These are phyloP conservation scores for Theodoxus fluviatilis DNA, from an alignment of 2,888 invertebrate genomes.

Conservation along the genomic window DNA sequence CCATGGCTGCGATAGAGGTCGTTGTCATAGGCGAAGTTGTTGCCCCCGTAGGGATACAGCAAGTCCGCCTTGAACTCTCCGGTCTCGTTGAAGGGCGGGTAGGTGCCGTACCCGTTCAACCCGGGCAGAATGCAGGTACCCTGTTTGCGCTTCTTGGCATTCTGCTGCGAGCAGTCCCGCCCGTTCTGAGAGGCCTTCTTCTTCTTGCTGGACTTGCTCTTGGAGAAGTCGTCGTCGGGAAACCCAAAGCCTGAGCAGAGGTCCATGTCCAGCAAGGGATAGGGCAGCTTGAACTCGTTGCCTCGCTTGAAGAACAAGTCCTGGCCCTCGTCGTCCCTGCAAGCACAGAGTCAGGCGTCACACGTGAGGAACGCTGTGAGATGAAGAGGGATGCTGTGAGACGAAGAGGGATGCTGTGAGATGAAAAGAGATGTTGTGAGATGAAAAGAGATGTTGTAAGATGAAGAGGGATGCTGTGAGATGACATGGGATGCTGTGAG, in stretches of 20 bases:
- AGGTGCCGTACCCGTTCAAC: conserved; percentile 52
- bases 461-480: neutral
- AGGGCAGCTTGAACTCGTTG: conserved; percentile 98
- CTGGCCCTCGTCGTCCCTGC: conserved; percentile 96
- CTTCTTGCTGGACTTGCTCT: conserved; percentile 74
- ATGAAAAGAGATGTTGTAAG: neutral
- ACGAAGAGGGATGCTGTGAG: no score
- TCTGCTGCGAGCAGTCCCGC: conserved; percentile 76
- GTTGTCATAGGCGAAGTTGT: conserved; percentile 53
- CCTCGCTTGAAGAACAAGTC: conserved; percentile 96
- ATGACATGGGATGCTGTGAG: neutral
- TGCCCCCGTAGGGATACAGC: conserved; percentile 55
- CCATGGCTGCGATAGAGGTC: conserved; percentile 54
- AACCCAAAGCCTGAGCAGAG: conserved; percentile 59
- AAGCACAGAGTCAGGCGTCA: no score
- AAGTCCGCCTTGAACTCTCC: conserved; percentile 58
- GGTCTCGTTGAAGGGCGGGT: conserved; percentile 48
- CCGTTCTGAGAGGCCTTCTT: conserved; percentile 77
- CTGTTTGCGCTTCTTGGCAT: conserved; percentile 73
- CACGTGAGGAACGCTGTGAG: no score
- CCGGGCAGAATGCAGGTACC: conserved; percentile 36
- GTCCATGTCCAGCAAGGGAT: conserved; percentile 75
- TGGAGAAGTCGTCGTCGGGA: conserved; percentile 56
- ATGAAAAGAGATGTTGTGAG: neutral
- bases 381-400: no score